Evolutionary conservation across 2,113 vertebrate species (phyloP), one percentile per base, ranked within the genome.

Genomic region (Anser brachyrhynchus): DNA sequence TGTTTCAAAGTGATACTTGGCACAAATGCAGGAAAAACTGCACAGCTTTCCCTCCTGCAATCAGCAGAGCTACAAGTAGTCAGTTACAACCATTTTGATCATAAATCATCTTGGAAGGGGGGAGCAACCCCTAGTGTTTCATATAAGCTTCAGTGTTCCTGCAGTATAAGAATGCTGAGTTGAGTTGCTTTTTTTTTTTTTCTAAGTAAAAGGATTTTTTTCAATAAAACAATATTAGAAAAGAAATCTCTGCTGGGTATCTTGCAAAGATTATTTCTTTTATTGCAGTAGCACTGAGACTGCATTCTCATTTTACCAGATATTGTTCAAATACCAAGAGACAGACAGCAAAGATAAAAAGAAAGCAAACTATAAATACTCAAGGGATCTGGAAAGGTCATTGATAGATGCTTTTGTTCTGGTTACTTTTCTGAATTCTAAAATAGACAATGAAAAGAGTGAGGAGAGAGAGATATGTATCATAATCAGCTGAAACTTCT

Each of bases 271-370:
- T 94, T 80, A 35, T 91, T 89, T 88, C 75, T 81, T 86, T 37
- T 54, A 71, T 55, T 84, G 85, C 11, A 5, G 3, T 77, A 76
- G 41, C 64, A 74, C n/a, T 0, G 1, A 80, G 59, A 31, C 79
- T 80, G 9, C 41, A 20, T 62, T 94, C 74, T 95, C 88, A 86
- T 93, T 94, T 95, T 62, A 44, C 44, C 59, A 90, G 59, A 46
- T 97, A 84, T 71, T 94, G 86, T 39, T 93, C 83, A 92, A 95
- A 80, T 84, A 83, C 61, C 89, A 54, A 22, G 89, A 90, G 79
- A 74, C 39, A 85, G 79, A 44, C 58, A 86, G 86, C 39, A 80
- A 58, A 83, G 69, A 61, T 85, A 44, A 85, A 76, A 87, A 54
- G 82, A 95, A 83, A 88, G 69, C 33, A 28, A 84, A 90, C 31